These are phyloP conservation scores for Chrysina gloriosa DNA, from an alignment of 2,888 invertebrate genomes.

Conservation along the genomic window DNA sequence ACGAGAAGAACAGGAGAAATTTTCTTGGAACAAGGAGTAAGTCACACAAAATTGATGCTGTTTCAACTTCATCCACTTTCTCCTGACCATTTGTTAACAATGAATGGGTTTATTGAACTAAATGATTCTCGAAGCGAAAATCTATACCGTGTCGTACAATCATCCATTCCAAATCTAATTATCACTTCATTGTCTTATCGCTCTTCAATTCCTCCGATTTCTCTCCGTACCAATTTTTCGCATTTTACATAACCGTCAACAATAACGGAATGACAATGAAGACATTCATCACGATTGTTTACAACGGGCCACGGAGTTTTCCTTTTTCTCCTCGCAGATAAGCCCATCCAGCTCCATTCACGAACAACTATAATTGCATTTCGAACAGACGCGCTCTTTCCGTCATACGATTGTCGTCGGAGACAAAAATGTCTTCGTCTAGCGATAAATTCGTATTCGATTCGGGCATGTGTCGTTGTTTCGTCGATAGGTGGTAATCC, in stretches of 20 bases:
- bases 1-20: too few relatives aligned
- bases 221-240: background rate
- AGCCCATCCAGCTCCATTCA: background rate
- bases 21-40: too few relatives aligned
- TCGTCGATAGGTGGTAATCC: background rate
- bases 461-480: background rate
- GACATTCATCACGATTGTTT: conserved; percentile 15
- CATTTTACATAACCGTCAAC: background rate
- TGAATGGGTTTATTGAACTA: too few relatives aligned
- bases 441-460: background rate
- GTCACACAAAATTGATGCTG: too few relatives aligned
- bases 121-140: too few relatives aligned
- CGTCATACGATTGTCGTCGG: background rate
- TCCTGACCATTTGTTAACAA: too few relatives aligned
- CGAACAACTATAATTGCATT: background rate
- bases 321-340: background rate
- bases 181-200: too few relatives aligned
- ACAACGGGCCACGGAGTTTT: background rate
- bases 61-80: too few relatives aligned
- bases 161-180: too few relatives aligned
- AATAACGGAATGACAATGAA: background rate
- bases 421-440: background rate
- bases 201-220: too few relatives aligned
- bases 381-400: background rate
- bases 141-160: too few relatives aligned